Evolutionary conservation across 2,113 vertebrate species (phyloP), one percentile per base, ranked within the genome.

Genomic region (Hippolais icterina): DNA sequence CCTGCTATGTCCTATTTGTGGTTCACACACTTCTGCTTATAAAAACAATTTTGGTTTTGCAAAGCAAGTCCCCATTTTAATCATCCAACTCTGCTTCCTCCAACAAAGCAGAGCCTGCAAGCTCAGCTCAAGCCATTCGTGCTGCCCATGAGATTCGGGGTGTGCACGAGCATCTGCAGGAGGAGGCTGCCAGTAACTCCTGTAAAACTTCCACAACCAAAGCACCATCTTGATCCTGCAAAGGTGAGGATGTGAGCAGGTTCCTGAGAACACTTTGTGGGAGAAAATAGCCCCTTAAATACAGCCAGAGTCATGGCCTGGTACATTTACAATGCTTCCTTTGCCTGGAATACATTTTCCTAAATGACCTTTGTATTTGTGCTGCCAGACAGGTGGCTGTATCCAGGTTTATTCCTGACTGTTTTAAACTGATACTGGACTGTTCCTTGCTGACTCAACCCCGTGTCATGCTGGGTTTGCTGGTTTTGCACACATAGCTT

Each of bases 131-230:
- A 3, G 3, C 37, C 4, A 0, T 2, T 33, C 12, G 2, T 10
- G 35, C 42, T 83, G 27, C 75, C 49, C n/a, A 1, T 11, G 1
- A 63, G 31, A 61, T 9, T 49, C 46, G 14, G 46, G 49, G 37
- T 3, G 8, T 28, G 22, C 53, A 37, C 0, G 0, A 70, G 15
- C 1, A 6, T 56, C 69, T 92, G 76, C 33, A 28, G 50, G 28
- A 65, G 31, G 19, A 74, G 21, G 20, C 16, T 70, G 21, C 39
- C 28, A 15, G 50, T 3, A 66, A 39, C 23, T 72, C 66, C 46
- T 10, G 54, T 29, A 76, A 83, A 76, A 68, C 25, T 15, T 79
- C 57, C 70, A 50, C 57, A 52, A 28, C n/a, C 61, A 53, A 41
- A 57, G 18, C 29, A 24, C 18, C 8, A 12, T 27, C 41, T 14